These are phyloP conservation scores for Pseudomyrmex cubaensis DNA, from an alignment of 1,140 invertebrate species.

Conservation along the genomic window DNA sequence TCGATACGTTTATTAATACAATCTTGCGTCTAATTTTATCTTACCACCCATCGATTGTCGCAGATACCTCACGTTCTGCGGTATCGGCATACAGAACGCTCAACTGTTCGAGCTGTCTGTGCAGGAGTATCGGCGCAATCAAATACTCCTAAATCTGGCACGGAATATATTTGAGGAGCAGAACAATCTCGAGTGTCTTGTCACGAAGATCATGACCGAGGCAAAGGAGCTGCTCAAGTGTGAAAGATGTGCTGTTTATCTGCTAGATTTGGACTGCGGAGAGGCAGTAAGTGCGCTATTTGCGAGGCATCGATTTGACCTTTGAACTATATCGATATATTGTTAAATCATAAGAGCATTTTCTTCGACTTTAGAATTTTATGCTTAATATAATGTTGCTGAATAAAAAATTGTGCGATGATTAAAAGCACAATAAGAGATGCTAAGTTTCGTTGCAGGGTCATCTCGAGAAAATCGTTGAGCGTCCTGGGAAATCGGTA, in stretches of 20 bases:
- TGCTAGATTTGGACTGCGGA: conserved; percentile 93
- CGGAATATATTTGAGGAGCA: conserved; percentile 87
- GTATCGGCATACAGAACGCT: conserved; percentile 98
- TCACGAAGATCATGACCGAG: conserved; percentile 98
- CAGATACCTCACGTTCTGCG: conserved; percentile 97
- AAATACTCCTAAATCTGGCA: conserved; percentile 86
- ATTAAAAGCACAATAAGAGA: conserved; percentile 24
- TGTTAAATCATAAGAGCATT: no score
- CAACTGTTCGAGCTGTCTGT: conserved; percentile 98
- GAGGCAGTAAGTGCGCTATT: conserved; percentile 89
- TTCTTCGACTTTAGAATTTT: no score
- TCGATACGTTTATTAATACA: conserved; percentile 57
- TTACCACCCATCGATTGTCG: conserved; percentile 58
- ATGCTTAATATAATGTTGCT: not conserved
- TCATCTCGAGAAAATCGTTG: conserved; percentile 93
- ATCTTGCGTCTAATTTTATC: conserved; percentile 51
- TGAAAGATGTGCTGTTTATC: conserved; percentile 95
- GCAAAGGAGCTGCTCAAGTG: conserved; percentile 96
- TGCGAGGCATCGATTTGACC: not conserved
- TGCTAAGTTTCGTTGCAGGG: conserved; percentile 86
- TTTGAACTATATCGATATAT: not conserved
- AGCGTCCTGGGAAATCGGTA: conserved; percentile 88
- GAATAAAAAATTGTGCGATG: not conserved
- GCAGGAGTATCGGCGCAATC: conserved; percentile 96
- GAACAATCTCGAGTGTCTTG: conserved; percentile 96